Evolutionary conservation across 2,888 invertebrate species (phyloP).

Genomic region (Macrophya annulata): DNA sequence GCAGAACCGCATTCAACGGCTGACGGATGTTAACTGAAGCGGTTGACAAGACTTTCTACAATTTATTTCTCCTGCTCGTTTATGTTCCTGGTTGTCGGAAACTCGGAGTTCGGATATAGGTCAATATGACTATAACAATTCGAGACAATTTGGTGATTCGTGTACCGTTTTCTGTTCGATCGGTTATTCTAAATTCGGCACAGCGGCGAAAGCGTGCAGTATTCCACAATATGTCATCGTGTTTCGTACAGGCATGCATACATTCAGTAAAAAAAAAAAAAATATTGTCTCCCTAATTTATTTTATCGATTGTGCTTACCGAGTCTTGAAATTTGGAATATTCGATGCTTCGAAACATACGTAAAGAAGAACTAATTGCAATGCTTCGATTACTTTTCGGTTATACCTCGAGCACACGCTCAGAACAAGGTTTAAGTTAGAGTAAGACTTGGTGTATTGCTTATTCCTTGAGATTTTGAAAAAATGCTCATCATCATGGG

Average conservation of each 20-base stretch:
- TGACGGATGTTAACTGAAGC: slow-evolving; percentile 35
- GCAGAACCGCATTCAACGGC: slow-evolving; percentile 15
- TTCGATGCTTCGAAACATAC: not conserved
- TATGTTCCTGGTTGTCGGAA: not conserved
- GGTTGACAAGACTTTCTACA: not conserved
- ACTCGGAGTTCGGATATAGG: not conserved
- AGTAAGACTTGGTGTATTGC: not conserved
- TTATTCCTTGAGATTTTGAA: not conserved
- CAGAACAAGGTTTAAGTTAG: not conserved
- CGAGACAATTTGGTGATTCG: not conserved
- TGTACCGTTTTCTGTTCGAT: not conserved
- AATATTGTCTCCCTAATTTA: not conserved
- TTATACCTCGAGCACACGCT: not conserved
- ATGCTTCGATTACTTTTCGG: not conserved
- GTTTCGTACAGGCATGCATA: not conserved
- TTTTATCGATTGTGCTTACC: not conserved
- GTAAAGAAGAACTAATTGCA: not conserved
- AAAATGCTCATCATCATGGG: not conserved
- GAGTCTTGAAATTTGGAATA: not conserved
- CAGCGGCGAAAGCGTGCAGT: not conserved
- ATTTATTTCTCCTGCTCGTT: not conserved
- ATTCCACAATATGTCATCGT: not conserved
- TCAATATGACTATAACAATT: not conserved
- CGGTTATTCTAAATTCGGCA: not conserved
- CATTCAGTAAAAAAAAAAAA: too few relatives aligned